phyloP scores from a whole-genome alignment of 2,888 invertebrate species.

The Apotomis capreana region DNA sequence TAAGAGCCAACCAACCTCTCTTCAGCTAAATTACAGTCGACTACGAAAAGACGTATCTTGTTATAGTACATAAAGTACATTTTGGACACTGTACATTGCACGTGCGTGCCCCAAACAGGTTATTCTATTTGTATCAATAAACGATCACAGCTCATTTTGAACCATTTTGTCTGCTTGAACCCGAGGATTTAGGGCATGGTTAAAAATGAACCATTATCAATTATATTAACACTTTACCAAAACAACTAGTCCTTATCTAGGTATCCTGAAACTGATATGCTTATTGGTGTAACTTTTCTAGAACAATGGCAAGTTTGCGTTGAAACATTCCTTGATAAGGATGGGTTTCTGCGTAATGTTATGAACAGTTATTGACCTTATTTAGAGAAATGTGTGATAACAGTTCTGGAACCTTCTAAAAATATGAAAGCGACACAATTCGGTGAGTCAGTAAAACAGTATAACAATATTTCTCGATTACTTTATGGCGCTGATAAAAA shows the following conservation, averaged over 20 bases:
- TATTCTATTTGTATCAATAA: conserved; percentile 30
- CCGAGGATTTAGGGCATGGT: neutral
- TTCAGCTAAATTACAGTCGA: too few relatives aligned
- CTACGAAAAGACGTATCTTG: too few relatives aligned
- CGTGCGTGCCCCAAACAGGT: conserved; percentile 44
- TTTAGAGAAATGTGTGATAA: neutral
- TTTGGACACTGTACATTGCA: conserved; percentile 36
- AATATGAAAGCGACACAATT: neutral
- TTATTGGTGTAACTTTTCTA: conserved; percentile 60
- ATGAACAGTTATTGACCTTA: conserved; percentile 10
- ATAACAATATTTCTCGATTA: neutral
- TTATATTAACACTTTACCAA: conserved; percentile 51
- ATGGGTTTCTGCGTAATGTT: neutral
- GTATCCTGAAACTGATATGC: conserved; percentile 72
- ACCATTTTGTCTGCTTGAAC: neutral
- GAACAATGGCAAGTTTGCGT: conserved; percentile 47
- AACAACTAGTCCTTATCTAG: conserved; percentile 62
- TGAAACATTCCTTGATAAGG: conserved; percentile 34
- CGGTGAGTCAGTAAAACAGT: neutral
- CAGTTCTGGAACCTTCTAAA: neutral
- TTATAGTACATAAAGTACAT: neutral
- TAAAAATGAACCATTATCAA: conserved; percentile 44
- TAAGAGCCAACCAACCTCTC: too few relatives aligned
- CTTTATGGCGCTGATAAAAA: neutral
- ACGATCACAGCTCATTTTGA: conserved; percentile 3